phyloP scores from a whole-genome alignment of 2,888 invertebrate species.

The Athrips mouffetella region DNA sequence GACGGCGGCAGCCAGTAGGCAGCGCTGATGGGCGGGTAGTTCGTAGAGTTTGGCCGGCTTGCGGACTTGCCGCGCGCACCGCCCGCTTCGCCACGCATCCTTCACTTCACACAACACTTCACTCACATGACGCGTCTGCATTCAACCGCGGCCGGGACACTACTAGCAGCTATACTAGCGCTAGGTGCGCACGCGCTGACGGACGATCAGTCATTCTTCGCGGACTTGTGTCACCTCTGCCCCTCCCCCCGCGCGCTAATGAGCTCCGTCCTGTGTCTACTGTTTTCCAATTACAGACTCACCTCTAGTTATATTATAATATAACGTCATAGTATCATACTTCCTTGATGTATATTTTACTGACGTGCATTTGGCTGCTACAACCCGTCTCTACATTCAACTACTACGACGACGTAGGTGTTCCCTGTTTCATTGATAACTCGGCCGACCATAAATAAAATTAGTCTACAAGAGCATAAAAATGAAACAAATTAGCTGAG shows the following conservation, averaged over 20 bases:
- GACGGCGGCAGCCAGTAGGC: conserved; percentile 91
- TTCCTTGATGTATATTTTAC: conserved; percentile 1
- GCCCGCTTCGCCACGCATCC: conserved; percentile 74
- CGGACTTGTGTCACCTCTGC: conserved; percentile 55
- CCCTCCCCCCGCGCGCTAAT: conserved; percentile 30
- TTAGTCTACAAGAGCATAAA: background rate
- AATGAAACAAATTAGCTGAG: background rate
- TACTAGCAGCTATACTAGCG: conserved; percentile 46
- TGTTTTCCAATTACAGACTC: conserved; percentile 31
- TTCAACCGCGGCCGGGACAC: conserved; percentile 65
- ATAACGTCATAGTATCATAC: background rate
- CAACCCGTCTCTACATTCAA: background rate
- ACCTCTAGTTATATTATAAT: conserved; percentile 12
- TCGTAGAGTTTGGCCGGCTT: conserved; percentile 49
- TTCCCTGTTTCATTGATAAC: conserved; percentile 5
- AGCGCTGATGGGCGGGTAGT: conserved; percentile 89
- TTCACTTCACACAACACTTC: conserved; percentile 55
- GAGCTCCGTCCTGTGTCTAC: conserved; percentile 52
- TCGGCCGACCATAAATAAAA: background rate
- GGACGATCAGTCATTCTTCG: conserved; percentile 70
- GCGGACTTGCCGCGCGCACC: conserved; percentile 61
- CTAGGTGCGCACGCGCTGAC: conserved; percentile 70
- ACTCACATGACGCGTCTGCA: conserved; percentile 67
- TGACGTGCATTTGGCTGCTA: background rate
- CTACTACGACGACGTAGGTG: background rate